These are phyloP conservation scores for Scatophagus argus DNA, from an alignment of 2,113 vertebrate species.

Conservation along the genomic window DNA sequence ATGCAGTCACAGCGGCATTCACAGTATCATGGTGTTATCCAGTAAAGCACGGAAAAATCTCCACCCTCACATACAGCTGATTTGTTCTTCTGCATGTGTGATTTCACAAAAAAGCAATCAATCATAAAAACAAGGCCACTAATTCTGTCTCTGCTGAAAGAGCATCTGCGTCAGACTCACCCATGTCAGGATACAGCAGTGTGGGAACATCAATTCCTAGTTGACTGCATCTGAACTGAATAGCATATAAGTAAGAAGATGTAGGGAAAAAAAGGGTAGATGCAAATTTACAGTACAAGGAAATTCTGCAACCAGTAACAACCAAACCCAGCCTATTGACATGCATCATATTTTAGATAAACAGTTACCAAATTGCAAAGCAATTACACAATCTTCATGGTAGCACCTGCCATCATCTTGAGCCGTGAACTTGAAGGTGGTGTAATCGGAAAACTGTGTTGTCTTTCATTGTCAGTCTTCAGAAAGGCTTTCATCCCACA, in stretches of 20 bases:
- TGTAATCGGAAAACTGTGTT: background rate
- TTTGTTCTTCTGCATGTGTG: constrained; percentile 24
- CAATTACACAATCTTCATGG: constrained; percentile 5
- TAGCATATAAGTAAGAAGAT: constrained; percentile 3
- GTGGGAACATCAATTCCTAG: constrained; percentile 23
- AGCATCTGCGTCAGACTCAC: constrained; percentile 51
- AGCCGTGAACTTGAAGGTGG: constrained; percentile 15
- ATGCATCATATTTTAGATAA: background rate
- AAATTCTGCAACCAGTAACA: constrained; percentile 41
- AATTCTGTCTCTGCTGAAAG: constrained; percentile 13
- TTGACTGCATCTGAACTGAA: constrained; percentile 23
- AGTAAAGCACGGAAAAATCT: background rate
- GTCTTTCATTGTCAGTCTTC: background rate
- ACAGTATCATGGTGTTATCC: constrained; percentile 1
- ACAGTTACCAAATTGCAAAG: background rate
- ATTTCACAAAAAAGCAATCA: constrained; percentile 41
- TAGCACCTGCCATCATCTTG: background rate
- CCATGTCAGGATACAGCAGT: constrained; percentile 26
- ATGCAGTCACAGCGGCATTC: background rate
- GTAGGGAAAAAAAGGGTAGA: background rate
- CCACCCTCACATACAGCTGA: background rate
- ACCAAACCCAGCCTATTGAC: background rate
- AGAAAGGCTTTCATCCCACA: background rate
- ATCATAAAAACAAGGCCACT: constrained; percentile 58
- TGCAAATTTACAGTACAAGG: constrained; percentile 49